Base-by-base conservation (phyloP, 2,888 invertebrate genomes). In the Linyphia triangularis region DNA sequence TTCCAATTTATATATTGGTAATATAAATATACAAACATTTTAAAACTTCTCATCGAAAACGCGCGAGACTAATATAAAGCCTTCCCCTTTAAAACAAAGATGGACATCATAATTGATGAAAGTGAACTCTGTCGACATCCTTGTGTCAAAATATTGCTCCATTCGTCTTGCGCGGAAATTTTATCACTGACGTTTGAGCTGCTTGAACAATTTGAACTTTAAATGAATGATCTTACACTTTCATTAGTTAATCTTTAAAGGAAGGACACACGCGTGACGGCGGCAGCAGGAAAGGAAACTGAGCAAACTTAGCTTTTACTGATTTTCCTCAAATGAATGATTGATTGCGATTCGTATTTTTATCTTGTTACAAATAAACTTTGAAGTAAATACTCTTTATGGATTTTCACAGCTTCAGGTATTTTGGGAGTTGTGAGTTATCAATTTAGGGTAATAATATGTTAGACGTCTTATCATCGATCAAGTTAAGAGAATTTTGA, bases 121-220 rank as follows among this genome's bases (percentile, higher is more conserved):
- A 40, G 69, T 63, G 69, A 70, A 73, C 69, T 85, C 19, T n/a
- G 24, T n/a, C 51, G 37, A 85, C 85, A 69, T 85, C 61, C 78
- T 40, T 40, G 77, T 85, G 85, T 70, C 85, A 85, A 85, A 85
- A 78, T 77, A 70, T 28, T 70, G 77, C 57, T 85, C 57, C 85
- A 85, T 85, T 78, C 85, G 73, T 85, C 85, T 85, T 85, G 24
- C 40, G 78, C 73, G 16, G 85, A 85, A 69, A 78, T 85, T 85
- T 78, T 78, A 85, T 85, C 85, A 78, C 84, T 73, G 77, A 73
- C 73, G 51, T 73, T 61, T 43, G 57, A 77, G 77, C 77, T 78
- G 63, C 77, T 85, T 72, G 77, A 85, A 70, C 85, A 85, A 85
- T 85, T 85, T 78, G 26, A 73, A 77, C 73, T 77, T 69, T 77